Conservation (phyloP, 1,140 invertebrate genomes). For the Tetragonula clypearis region DNA sequence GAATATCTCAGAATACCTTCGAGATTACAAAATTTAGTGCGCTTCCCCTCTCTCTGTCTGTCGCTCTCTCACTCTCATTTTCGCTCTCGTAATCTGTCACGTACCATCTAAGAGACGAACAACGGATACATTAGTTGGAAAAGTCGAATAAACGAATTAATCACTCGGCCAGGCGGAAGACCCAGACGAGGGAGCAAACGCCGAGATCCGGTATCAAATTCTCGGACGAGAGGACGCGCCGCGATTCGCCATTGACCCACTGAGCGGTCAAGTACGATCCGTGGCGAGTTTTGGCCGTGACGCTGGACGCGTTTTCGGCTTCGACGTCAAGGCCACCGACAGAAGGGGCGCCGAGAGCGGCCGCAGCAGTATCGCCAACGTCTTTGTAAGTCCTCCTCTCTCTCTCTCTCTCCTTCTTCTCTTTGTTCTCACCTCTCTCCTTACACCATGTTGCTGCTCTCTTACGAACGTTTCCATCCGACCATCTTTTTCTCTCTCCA, state of each 20-base stretch:
- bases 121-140: not conserved
- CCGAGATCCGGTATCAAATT: slow-evolving; percentile 90
- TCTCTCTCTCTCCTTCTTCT: not conserved
- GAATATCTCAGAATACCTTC: too few species aligned
- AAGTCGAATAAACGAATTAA: not conserved
- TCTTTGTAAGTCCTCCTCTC: slow-evolving; percentile 86
- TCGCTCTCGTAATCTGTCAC: not conserved
- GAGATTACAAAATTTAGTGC: too few species aligned
- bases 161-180: slow-evolving; percentile 85
- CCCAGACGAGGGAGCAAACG: slow-evolving; percentile 88
- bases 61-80: not conserved
- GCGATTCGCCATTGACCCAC: slow-evolving; percentile 89
- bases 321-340: slow-evolving; percentile 94
- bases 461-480: not conserved
- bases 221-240: slow-evolving; percentile 85
- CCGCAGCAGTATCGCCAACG: slow-evolving; percentile 90
- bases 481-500: slow-evolving; percentile 25
- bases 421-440: too few species aligned
- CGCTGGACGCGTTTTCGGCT: slow-evolving; percentile 89
- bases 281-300: slow-evolving; percentile 85
- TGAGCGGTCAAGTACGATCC: slow-evolving; percentile 88
- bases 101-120: not conserved
- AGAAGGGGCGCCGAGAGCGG: slow-evolving; percentile 89
- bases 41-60: not conserved
- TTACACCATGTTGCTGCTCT: too few species aligned